Conservation (phyloP, 1,140 invertebrate genomes). For the Heliconius congener region DNA sequence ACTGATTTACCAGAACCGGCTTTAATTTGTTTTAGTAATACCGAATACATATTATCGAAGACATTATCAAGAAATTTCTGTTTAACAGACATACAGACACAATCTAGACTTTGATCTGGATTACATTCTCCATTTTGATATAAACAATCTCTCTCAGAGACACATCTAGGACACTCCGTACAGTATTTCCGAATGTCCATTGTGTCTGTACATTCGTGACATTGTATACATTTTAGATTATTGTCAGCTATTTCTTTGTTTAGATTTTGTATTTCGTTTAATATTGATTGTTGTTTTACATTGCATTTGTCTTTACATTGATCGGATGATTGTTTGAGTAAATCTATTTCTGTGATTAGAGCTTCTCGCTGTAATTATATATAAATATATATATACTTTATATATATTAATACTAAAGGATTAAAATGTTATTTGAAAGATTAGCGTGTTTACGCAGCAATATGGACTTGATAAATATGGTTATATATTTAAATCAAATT, state of each 20-base stretch:
- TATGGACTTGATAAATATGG: too few relatives aligned
- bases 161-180: constrained; percentile 67
- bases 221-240: constrained; percentile 56
- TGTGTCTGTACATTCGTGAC: constrained; percentile 62
- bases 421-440: too few relatives aligned
- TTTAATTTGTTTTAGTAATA: constrained; percentile 60
- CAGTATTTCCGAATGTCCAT: constrained; percentile 58
- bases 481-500: neutral
- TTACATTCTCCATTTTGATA: constrained; percentile 52
- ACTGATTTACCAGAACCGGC: constrained; percentile 55
- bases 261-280: constrained; percentile 56
- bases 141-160: constrained; percentile 55
- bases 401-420: neutral
- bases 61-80: constrained; percentile 70
- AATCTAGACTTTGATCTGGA: constrained; percentile 52
- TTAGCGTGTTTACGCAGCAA: too few relatives aligned
- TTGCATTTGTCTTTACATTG: constrained; percentile 62
- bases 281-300: constrained; percentile 51
- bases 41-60: constrained; percentile 73
- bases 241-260: constrained; percentile 54
- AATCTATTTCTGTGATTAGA: constrained; percentile 54
- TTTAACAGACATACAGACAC: constrained; percentile 66
- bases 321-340: constrained; percentile 54
- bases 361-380: constrained; percentile 55
- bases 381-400: neutral